Percentiles rank a stretch among this genome's conserved stretches.
Evolutionary conservation across 2,113 vertebrate species (phyloP).

Genomic region (Labeo rohita): DNA sequence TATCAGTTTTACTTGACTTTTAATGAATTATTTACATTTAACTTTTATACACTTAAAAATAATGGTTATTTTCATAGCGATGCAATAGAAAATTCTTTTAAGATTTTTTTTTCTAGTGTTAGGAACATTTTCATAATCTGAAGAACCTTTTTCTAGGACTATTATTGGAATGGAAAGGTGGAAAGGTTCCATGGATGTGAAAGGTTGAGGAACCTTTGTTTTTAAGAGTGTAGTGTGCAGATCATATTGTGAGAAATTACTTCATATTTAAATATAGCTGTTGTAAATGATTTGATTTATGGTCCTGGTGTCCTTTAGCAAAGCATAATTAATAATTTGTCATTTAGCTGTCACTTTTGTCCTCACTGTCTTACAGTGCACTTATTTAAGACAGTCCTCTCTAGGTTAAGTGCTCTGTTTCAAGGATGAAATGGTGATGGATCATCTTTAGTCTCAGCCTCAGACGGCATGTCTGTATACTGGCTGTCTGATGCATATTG

Average conservation of each 20-base stretch:
- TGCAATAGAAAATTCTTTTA: not conserved
- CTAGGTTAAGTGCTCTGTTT: not conserved
- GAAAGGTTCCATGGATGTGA: not conserved
- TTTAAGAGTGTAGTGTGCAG: not conserved
- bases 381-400: not conserved
- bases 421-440: slow-evolving; percentile 18
- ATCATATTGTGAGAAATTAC: not conserved
- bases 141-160: not conserved
- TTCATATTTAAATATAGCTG: not conserved
- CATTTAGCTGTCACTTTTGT: not conserved
- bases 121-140: not conserved
- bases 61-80: not conserved
- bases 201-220: not conserved
- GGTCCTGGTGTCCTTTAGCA: not conserved
- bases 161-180: not conserved
- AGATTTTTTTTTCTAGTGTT: not conserved
- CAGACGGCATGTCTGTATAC: not conserved
- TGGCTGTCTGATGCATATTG: not conserved
- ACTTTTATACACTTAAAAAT: not conserved
- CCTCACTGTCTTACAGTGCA: not conserved
- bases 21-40: not conserved
- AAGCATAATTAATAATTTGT: not conserved
- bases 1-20: not conserved
- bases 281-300: not conserved
- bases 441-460: slow-evolving; percentile 8